These are phyloP conservation scores for Chrysolina haemoptera DNA, from an alignment of 2,888 invertebrate genomes.

Conservation along the genomic window DNA sequence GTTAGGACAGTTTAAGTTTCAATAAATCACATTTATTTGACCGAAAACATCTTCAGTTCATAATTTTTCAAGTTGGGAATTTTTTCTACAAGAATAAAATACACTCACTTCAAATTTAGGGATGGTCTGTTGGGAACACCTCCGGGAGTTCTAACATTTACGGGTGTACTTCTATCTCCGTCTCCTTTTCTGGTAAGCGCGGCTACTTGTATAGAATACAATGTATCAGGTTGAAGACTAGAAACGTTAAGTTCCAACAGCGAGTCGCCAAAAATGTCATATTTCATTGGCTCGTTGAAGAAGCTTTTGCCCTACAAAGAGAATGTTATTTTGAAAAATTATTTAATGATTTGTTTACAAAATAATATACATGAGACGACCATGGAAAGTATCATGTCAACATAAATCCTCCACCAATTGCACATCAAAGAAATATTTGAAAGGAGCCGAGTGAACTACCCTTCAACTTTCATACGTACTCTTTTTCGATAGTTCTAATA, in stretches of 20 bases:
- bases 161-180: conserved; percentile 91
- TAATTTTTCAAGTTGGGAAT: too few species aligned
- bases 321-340: background rate
- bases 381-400: too few species aligned
- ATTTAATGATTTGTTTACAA: too few species aligned
- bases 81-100: background rate
- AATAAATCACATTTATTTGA: too few species aligned
- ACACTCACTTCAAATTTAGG: conserved; percentile 69
- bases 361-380: too few species aligned
- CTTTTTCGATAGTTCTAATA: too few species aligned
- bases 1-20: background rate
- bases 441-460: too few species aligned
- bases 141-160: conserved; percentile 91
- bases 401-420: too few species aligned
- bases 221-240: conserved; percentile 94
- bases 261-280: conserved; percentile 87
- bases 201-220: conserved; percentile 94
- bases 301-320: conserved; percentile 79
- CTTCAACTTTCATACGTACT: too few species aligned
- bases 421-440: too few species aligned
- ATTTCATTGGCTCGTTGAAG: conserved; percentile 89
- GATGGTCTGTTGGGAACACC: conserved; percentile 91
- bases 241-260: conserved; percentile 87
- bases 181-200: conserved; percentile 97
- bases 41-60: too few species aligned